Evolutionary conservation across 2,888 invertebrate species (phyloP), one percentile per base, ranked within the genome.

Genomic region (Agriopis aurantiaria): DNA sequence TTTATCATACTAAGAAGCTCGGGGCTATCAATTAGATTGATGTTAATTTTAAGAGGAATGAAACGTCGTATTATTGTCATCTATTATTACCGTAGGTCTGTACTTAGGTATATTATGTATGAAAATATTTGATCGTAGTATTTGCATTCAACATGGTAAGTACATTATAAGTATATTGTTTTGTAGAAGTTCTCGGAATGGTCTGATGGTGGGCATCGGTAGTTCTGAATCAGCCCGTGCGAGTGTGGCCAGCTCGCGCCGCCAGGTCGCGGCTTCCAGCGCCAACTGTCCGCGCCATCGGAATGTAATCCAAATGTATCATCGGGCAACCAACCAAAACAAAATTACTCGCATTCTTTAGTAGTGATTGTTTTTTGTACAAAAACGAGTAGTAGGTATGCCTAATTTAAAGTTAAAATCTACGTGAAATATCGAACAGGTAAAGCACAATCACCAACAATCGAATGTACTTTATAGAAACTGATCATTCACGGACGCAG

Each of bases 341-440:
- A 69, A 69, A 49, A 69, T 69, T 61, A 41, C 53, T 65, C 69
- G 56, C 33, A 69, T 60, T 61, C 56, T 41, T 61, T 65, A 12
- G 11, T 10, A 60, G 49, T 48, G n/a, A 48, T 43, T 43, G n/a
- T 46, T 70, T 63, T 61, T 67, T 52, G 57, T 43, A 51, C 33
- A 33, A 52, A 49, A 12, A n/a, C 33, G 33, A 33, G 33, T 33
- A 33, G 33, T 33, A 33, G 1, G 23, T 1, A n/a, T n/a, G n/a
- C n/a, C 17, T 23, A 23, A 23, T 23, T 23, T 23, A 23, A 23
- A 23, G 17, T 23, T 23, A 23, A 23, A 23, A 23, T 23, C 17
- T 23, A 23, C 17, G 2, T 2, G 17, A 23, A 23, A 23, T 1
- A 23, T 23, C 17, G 2, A 23, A 23, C 17, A 23, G 17, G 17